Conservation (phyloP, 2,888 invertebrate genomes). For the Drosophila kokeensis region DNA sequence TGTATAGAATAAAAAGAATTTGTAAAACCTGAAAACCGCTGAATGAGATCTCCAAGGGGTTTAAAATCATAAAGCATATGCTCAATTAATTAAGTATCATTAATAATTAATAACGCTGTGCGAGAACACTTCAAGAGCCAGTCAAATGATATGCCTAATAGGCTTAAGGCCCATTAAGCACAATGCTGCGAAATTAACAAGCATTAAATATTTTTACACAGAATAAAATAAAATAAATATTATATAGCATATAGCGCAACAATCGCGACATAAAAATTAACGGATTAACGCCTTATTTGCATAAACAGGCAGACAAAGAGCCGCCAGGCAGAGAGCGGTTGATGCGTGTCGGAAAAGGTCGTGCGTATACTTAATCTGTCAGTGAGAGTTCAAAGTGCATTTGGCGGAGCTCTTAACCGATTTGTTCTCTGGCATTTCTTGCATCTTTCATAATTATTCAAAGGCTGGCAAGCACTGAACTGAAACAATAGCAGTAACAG, state of each 20-base stretch:
- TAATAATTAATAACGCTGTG: constrained; percentile 9
- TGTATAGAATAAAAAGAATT: neutral
- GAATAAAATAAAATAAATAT: constrained; percentile 24
- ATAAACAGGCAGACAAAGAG: constrained; percentile 9
- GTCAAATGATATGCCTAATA: constrained; percentile 1
- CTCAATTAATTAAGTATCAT: neutral
- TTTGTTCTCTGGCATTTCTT: constrained; percentile 31
- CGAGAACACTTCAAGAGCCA: neutral
- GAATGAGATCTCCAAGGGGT: neutral
- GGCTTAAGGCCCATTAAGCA: constrained; percentile 18
- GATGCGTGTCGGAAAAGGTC: constrained; percentile 25
- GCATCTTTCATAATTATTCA: constrained; percentile 66
- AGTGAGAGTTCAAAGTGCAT: constrained; percentile 42
- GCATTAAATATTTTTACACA: constrained; percentile 28
- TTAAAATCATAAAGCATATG: neutral
- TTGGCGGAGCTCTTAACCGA: constrained; percentile 29
- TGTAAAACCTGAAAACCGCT: neutral
- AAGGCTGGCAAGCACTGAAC: constrained; percentile 49
- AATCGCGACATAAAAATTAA: constrained; percentile 34
- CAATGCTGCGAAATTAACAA: constrained; percentile 1
- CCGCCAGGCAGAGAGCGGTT: constrained; percentile 29
- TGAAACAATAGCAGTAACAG: constrained; percentile 2
- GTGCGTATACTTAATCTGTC: constrained; percentile 51
- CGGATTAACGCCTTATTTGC: constrained; percentile 48
- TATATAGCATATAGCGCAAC: constrained; percentile 13